These are phyloP conservation scores for Darevskia nairensis DNA, from an alignment of 2,797 vertebrate genomes.

Conservation along the genomic window DNA sequence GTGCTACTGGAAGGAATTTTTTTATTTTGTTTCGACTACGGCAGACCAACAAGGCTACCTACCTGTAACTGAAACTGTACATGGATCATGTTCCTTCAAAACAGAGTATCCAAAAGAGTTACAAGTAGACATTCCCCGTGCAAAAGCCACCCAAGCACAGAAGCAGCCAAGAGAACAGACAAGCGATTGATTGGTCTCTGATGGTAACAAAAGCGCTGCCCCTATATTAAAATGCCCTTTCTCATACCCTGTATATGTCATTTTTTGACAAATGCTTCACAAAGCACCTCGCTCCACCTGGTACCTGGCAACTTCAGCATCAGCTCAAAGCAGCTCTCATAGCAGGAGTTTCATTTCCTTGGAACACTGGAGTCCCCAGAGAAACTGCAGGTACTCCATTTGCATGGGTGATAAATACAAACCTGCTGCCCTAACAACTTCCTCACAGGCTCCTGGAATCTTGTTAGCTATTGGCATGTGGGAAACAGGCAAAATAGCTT, in stretches of 20 bases:
- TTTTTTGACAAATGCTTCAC: neutral
- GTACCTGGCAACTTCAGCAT: neutral
- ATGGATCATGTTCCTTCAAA: neutral
- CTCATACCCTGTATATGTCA: neutral
- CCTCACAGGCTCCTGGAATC: neutral
- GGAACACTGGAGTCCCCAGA: neutral
- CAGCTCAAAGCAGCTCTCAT: neutral
- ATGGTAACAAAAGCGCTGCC: neutral
- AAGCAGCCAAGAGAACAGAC: conserved; percentile 13
- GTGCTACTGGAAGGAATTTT: too few species aligned
- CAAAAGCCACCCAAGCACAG: conserved; percentile 46
- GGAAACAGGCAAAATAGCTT: neutral
- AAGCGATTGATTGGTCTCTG: conserved; percentile 22
- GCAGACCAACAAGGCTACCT: too few species aligned
- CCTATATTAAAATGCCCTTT: neutral
- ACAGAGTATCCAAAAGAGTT: fast-evolving
- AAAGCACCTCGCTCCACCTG: neutral
- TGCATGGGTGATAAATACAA: conserved; percentile 7
- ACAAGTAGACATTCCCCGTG: neutral
- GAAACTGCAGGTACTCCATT: conserved; percentile 3
- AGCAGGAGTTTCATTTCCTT: neutral
- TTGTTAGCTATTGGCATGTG: neutral
- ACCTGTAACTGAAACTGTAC: neutral
- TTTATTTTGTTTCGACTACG: too few species aligned
- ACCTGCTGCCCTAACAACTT: neutral